These are phyloP conservation scores for Physocephala rufipes DNA, from an alignment of 2,888 invertebrate species.

Conservation along the genomic window DNA sequence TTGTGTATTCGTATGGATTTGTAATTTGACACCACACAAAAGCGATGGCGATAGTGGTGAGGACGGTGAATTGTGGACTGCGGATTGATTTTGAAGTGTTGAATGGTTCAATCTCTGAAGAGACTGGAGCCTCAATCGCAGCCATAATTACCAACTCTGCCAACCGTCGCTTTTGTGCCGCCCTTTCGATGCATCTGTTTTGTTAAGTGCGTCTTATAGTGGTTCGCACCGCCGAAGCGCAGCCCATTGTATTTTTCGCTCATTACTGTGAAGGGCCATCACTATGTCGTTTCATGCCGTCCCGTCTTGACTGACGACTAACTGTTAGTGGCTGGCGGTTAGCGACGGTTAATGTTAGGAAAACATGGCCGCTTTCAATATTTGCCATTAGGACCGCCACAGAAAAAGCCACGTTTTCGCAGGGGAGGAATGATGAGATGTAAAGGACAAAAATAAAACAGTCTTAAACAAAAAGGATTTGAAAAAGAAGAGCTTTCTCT, in stretches of 20 bases:
- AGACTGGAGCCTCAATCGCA: no score
- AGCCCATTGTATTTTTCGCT: constrained; percentile 23
- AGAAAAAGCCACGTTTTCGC: no score
- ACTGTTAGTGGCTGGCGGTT: no score
- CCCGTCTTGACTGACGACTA: no score
- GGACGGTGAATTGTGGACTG: neutral
- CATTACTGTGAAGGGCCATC: neutral
- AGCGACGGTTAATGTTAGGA: neutral
- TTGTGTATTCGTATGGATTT: neutral
- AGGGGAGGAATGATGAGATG: no score
- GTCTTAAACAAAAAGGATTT: neutral
- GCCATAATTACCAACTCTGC: no score
- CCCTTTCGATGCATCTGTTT: neutral
- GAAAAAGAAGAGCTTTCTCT: no score
- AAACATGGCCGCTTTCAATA: constrained; percentile 16
- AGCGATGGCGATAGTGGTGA: neutral
- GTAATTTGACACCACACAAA: constrained; percentile 11
- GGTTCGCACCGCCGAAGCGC: constrained; percentile 14
- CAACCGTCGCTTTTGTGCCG: neutral
- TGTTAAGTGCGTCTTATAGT: constrained; percentile 16
- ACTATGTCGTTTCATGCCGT: no score
- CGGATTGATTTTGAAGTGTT: neutral
- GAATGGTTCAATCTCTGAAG: neutral
- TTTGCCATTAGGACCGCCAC: no score
- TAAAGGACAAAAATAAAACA: no score